Conservation (phyloP, 35 echinoderm and acorn worm genomes). For the Amphiura filiformis region DNA sequence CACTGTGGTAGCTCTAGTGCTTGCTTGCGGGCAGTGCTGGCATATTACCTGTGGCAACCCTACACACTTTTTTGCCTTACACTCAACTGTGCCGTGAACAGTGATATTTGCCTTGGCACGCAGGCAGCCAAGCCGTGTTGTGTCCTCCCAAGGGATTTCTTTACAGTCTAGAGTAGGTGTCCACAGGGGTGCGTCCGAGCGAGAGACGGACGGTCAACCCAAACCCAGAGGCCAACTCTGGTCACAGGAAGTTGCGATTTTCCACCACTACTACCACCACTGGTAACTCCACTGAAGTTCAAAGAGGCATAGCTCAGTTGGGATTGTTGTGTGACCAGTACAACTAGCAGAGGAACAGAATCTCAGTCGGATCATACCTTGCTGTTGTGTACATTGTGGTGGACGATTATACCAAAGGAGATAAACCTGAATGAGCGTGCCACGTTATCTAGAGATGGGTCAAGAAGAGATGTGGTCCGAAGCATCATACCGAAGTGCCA, state of each 20-base stretch:
- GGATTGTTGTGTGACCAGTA: not conserved
- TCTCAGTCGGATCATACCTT: too few relatives aligned
- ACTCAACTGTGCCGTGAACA: not conserved
- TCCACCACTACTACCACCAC: not conserved
- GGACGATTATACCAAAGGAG: not conserved
- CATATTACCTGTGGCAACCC: not conserved
- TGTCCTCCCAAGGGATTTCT: not conserved
- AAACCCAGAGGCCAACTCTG: not conserved
- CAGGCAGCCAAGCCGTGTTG: not conserved
- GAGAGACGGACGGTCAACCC: too few relatives aligned
- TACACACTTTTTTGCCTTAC: not conserved
- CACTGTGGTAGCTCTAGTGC: not conserved
- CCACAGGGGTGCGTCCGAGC: slow-evolving; percentile 3
- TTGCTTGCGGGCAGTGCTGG: not conserved
- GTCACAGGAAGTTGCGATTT: slow-evolving; percentile 2
- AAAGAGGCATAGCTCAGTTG: not conserved
- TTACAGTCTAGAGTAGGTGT: not conserved
- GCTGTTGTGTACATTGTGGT: not conserved
- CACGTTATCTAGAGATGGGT: not conserved
- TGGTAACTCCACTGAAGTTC: not conserved
- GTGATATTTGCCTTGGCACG: too few relatives aligned
- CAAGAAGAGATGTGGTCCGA: not conserved
- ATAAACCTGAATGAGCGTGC: not conserved
- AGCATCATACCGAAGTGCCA: not conserved
- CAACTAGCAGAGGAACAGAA: too few relatives aligned